Evolutionary conservation across 30 jellyfish, hydroid and myxozoan species (phyloP), one percentile per base, ranked within the genome.

Genomic region (Morbakka virulenta): DNA sequence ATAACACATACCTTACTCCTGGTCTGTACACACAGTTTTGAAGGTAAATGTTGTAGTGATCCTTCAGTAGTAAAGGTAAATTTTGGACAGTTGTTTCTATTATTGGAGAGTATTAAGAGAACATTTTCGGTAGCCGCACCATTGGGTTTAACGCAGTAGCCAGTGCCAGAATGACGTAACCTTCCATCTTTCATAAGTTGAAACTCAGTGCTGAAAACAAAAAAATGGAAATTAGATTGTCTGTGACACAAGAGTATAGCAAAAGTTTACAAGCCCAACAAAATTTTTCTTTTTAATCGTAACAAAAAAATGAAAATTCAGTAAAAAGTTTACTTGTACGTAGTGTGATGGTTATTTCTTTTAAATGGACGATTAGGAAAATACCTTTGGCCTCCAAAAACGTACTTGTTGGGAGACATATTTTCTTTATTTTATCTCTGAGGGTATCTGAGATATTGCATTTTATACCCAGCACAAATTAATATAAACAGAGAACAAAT

Each of bases 151-250:
- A 81, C 96, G 52, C 97, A 89, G 51, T 69, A 77, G 3, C 74
- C 74, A 2, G 86, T 75, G 25, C 49, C 35, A 3, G 74, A 67
- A 35, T 74, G 78, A 52, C 71, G 79, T 70, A 89, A 70, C 73
- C 77, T 75, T 1, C 97, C 97, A 72, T 77, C 62, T 52, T 49
- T 27, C n/a, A 72, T 81, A 32, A 89, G 50, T 33, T 31, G 84
- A 68, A 89, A 89, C 32, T 89, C 97, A 30, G 97, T 83, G 87
- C 97, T 89, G 77, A 57, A 71, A 31, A 48, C 32, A 52, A n/a
- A 26, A 78, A 36, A 6, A n/a, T n/a, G n/a, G n/a, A n/a, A n/a
- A n/a, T n/a, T n/a, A n/a, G n/a, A n/a, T n/a, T n/a, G n/a, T n/a
- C n/a, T n/a, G n/a, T n/a, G n/a, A n/a, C n/a, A n/a, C n/a, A n/a